Evolutionary conservation across 2,888 invertebrate species (phyloP), one percentile per base, ranked within the genome.

Genomic region (Glaucopsyche alexis): DNA sequence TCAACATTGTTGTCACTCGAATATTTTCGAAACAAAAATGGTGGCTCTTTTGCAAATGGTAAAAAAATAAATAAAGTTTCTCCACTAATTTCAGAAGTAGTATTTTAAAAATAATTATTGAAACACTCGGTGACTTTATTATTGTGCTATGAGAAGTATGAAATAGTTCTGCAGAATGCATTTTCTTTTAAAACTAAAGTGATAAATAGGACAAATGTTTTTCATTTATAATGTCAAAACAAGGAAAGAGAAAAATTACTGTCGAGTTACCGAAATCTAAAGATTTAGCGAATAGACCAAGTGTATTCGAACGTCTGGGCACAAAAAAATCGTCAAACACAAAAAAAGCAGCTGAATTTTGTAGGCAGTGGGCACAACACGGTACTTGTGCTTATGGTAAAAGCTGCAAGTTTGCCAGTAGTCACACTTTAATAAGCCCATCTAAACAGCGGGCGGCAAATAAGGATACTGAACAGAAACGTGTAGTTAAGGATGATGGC

Each of bases 251-350:
- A 89, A 96, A 96, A 94, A 95, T 96, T 89, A 95, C 96, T 87
- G 95, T 95, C 87, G 96, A 95, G 90, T 94, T 95, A 89, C 94
- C 95, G 85, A 95, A 95, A 94, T 93, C 94, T 86, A 95, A 95
- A 93, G 94, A 94, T 85, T 89, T 94, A 81, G 87, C 94, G 86
- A 90, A 90, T 83, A 94, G 96, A 88, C 96, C 96, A 79, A 96
- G 96, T 94, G 96, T 97, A 80, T 97, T 97, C 91, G 96, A 96
- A 90, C 94, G 96, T 81, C 94, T 96, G 83, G 96, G 96, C 80
- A 96, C 96, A 66, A 96, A 96, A 90, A 95, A 96, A 84, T 88
- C 94, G 83, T 85, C 94, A 47, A 88, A 87, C 87, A 85, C 85
- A 79, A 93, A 93, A 85, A 94, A 93, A 93, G 89, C 94, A 91